These are phyloP conservation scores for Jacana jacana DNA, from an alignment of 2,113 vertebrate species.

Conservation along the genomic window DNA sequence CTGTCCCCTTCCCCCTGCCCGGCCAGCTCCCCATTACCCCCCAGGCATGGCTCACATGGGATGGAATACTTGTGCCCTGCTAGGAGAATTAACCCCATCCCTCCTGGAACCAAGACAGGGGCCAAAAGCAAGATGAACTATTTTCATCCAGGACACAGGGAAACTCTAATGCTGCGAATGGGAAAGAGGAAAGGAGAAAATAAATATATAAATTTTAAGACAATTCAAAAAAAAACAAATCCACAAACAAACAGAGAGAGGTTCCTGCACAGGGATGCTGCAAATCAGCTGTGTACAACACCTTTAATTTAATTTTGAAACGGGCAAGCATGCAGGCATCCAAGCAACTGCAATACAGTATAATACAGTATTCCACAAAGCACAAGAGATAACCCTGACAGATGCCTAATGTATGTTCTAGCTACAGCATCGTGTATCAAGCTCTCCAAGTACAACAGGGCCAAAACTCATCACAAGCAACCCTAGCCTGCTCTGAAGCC, in stretches of 20 bases:
- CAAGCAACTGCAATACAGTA: background rate
- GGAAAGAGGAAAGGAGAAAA: background rate
- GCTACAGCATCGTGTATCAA: background rate
- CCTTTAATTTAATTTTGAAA: background rate
- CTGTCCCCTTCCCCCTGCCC: no score
- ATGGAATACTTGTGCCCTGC: no score
- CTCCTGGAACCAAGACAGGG: no score
- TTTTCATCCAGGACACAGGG: background rate
- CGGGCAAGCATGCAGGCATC: background rate
- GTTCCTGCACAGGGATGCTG: background rate
- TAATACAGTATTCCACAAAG: background rate
- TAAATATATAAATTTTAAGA: background rate
- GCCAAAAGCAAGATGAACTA: background rate
- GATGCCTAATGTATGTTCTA: background rate
- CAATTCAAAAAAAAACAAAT: background rate
- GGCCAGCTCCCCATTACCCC: no score
- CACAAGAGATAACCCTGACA: background rate
- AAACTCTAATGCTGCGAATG: background rate
- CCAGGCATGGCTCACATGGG: no score
- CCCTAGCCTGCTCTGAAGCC: background rate
- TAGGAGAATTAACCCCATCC: no score
- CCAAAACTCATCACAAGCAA: background rate
- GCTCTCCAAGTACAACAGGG: background rate
- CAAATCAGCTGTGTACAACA: background rate
- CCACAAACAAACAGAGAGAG: background rate